These are phyloP conservation scores for Arbacia lixula DNA, from an alignment of 53 echinoderm and acorn worm genomes.

Conservation along the genomic window DNA sequence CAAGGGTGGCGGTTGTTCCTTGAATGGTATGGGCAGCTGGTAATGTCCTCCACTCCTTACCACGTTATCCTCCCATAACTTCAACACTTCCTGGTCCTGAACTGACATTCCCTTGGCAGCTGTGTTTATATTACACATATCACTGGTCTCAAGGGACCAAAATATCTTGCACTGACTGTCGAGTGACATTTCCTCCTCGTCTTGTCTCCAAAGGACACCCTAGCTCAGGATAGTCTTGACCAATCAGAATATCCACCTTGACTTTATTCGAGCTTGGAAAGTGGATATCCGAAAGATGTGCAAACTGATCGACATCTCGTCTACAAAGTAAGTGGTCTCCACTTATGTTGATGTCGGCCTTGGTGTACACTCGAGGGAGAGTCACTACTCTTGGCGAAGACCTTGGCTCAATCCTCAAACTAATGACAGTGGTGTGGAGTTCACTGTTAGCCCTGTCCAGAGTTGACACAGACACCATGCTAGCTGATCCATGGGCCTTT, in stretches of 20 bases:
- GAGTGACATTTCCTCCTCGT: not conserved
- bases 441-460: slow-evolving; percentile 20
- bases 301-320: not conserved
- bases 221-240: slow-evolving; percentile 39
- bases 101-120: slow-evolving; percentile 38
- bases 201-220: slow-evolving; percentile 28
- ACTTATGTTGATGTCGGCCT: not conserved
- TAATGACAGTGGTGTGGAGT: slow-evolving; percentile 15
- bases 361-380: slow-evolving; percentile 47
- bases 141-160: slow-evolving; percentile 46
- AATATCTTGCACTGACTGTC: slow-evolving; percentile 51
- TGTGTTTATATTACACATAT: slow-evolving; percentile 7
- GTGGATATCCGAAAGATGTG: not conserved
- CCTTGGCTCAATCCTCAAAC: not conserved
- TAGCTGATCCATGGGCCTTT: not conserved
- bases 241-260: slow-evolving; percentile 42
- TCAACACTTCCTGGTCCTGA: slow-evolving; percentile 31
- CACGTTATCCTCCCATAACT: slow-evolving; percentile 44
- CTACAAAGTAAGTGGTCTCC: not conserved
- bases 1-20: slow-evolving; percentile 41
- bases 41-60: slow-evolving; percentile 29
- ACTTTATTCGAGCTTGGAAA: not conserved
- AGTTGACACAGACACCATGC: slow-evolving; percentile 31
- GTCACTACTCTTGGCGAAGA: not conserved
- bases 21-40: slow-evolving; percentile 66